phyloP scores from a whole-genome alignment of 2,888 invertebrate genomes.

The Epinotia nisella region DNA sequence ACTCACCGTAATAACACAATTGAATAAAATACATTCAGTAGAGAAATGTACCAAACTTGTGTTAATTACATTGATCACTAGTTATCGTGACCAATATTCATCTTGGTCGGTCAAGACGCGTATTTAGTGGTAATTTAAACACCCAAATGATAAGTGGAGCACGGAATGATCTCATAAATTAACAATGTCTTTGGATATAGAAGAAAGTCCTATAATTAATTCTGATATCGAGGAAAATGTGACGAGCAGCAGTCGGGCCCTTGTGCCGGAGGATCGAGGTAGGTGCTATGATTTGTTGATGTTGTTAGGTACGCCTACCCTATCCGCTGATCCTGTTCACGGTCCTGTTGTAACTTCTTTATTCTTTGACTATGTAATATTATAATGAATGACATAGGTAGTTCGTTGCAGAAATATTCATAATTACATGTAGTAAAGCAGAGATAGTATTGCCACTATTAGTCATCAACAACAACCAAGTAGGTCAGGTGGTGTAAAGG shows the following conservation, averaged over 20 bases:
- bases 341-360: slow-evolving; percentile 25
- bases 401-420: neutral
- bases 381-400: slow-evolving; percentile 6
- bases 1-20: slow-evolving; percentile 41
- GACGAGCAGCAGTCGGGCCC: slow-evolving; percentile 69
- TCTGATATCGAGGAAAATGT: slow-evolving; percentile 77
- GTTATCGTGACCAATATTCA: slow-evolving; percentile 29
- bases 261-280: slow-evolving; percentile 71
- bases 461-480: neutral
- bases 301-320: slow-evolving; percentile 35
- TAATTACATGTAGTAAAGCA: slow-evolving; percentile 16
- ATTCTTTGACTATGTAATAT: slow-evolving; percentile 1
- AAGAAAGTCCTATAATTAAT: slow-evolving; percentile 78
- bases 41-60: neutral
- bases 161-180: slow-evolving; percentile 49
- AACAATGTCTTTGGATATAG: slow-evolving; percentile 69
- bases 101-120: slow-evolving; percentile 8
- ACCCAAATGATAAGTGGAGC: slow-evolving; percentile 40
- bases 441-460: neutral
- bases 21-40: slow-evolving; percentile 24
- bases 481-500: slow-evolving; percentile 32
- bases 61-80: slow-evolving; percentile 27
- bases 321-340: slow-evolving; percentile 26
- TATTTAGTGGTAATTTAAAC: slow-evolving; percentile 15
- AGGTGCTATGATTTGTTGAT: slow-evolving; percentile 45